Evolutionary conservation across 2,113 vertebrate genomes (phyloP).

Genomic region (Rhombomys opimus): DNA sequence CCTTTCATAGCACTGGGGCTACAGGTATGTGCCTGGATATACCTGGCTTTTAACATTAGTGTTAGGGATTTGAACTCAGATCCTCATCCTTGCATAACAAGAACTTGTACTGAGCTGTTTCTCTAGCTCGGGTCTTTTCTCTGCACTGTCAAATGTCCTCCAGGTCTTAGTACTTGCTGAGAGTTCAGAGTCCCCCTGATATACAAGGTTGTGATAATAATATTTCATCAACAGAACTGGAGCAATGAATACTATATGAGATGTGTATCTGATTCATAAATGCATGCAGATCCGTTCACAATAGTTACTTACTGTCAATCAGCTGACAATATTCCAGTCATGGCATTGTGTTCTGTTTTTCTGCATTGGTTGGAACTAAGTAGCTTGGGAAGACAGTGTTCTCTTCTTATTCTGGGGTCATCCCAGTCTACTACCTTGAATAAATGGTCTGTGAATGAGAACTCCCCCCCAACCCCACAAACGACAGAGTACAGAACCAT

Average conservation of each 20-base stretch:
- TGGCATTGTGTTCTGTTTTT: background rate
- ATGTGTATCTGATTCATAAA: background rate
- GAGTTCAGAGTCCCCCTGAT: background rate
- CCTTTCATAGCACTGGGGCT: background rate
- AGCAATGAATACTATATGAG: background rate
- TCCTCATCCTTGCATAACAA: background rate
- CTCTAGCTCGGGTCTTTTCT: background rate
- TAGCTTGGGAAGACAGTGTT: background rate
- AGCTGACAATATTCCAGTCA: background rate
- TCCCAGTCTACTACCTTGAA: background rate
- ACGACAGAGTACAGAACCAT: background rate
- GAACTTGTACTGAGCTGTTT: background rate
- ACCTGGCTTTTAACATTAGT: background rate
- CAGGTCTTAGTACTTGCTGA: constrained; percentile 5
- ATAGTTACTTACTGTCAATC: background rate
- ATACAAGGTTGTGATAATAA: background rate
- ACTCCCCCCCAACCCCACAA: background rate
- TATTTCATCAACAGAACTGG: background rate
- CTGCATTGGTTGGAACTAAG: constrained; percentile 21
- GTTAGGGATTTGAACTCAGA: background rate
- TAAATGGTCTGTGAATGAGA: background rate
- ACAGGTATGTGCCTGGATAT: background rate
- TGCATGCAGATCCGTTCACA: background rate
- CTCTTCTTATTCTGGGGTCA: background rate
- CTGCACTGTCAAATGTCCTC: background rate